These are phyloP conservation scores for Notarius quadriscutis DNA, from an alignment of 2,113 vertebrate genomes.

Conservation along the genomic window DNA sequence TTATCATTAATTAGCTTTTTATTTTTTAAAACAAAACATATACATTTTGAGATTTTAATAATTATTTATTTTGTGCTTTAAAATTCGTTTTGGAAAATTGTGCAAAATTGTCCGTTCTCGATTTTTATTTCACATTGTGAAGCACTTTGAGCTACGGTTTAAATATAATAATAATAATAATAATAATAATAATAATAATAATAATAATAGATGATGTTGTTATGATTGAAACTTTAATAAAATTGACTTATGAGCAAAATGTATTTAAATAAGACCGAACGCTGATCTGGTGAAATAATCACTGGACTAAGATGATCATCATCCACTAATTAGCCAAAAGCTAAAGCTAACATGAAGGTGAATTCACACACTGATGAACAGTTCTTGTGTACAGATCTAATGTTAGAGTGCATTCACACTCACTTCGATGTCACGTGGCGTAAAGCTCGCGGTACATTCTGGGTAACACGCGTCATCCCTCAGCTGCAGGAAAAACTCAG, in stretches of 20 bases:
- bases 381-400: neutral
- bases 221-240: no score
- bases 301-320: neutral
- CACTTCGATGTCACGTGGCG: neutral
- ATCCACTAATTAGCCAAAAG: neutral
- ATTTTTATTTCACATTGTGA: neutral
- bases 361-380: neutral
- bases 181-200: no score
- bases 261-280: neutral
- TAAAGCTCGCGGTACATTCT: neutral
- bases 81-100: neutral
- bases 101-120: neutral
- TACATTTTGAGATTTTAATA: neutral
- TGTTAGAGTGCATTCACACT: no score
- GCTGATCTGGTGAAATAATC: neutral
- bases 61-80: neutral
- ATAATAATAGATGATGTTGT: no score
- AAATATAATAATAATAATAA: neutral
- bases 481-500: neutral
- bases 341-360: neutral
- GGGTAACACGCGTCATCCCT: neutral
- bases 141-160: neutral
- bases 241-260: no score
- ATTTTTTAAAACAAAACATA: neutral
- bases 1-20: neutral